A percentile compares a stretch with the other conserved stretches of the same genome.
These are phyloP conservation scores for Dilophus febrilis DNA, from an alignment of 2,888 invertebrate species.

Conservation along the genomic window DNA sequence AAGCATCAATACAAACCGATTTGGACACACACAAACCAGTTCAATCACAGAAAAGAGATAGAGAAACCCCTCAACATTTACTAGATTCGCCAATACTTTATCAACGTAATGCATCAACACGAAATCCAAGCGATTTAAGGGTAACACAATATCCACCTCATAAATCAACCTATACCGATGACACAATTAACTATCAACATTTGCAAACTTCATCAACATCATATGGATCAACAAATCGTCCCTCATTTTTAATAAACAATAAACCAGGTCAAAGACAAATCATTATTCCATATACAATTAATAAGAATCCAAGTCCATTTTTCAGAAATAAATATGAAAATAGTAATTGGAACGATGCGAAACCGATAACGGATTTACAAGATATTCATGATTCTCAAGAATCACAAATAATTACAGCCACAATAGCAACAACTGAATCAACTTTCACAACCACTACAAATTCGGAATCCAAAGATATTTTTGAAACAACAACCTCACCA, in stretches of 20 bases:
- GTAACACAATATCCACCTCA: constrained; percentile 10
- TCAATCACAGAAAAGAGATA: constrained; percentile 10
- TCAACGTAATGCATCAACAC: constrained; percentile 33
- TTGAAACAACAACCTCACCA: too few relatives aligned
- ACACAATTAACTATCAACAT: too few relatives aligned
- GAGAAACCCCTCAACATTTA: constrained; percentile 28
- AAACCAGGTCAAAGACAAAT: constrained; percentile 55
- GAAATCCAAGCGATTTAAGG: constrained; percentile 21
- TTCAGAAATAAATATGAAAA: constrained; percentile 25
- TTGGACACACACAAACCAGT: neutral
- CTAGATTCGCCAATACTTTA: constrained; percentile 42
- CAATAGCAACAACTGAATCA: constrained; percentile 18
- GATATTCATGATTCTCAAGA: constrained; percentile 36
- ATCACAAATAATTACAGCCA: constrained; percentile 30
- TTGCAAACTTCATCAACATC: constrained; percentile 19
- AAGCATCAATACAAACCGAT: constrained; percentile 12
- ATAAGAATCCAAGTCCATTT: constrained; percentile 37
- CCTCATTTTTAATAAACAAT: constrained; percentile 14
- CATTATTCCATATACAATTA: constrained; percentile 62
- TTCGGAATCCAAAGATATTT: too few relatives aligned
- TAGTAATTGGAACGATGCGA: constrained; percentile 16
- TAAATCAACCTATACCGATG: too few relatives aligned
- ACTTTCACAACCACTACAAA: too few relatives aligned
- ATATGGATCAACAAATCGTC: constrained; percentile 2
- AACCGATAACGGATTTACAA: constrained; percentile 15